Evolutionary conservation across 2,113 vertebrate species (phyloP).

Genomic region (Leptobrachium leishanense): DNA sequence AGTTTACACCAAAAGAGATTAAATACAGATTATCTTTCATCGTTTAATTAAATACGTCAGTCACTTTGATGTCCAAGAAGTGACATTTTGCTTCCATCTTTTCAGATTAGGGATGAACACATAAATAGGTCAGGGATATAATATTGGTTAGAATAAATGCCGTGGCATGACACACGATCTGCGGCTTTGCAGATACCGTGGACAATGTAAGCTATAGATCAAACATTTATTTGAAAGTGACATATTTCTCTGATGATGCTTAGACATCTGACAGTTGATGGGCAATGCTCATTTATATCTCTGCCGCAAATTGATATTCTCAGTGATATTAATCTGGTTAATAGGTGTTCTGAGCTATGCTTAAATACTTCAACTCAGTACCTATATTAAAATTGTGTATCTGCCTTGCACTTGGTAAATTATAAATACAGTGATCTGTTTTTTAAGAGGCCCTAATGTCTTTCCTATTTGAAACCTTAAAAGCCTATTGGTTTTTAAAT

Average conservation of each 20-base stretch:
- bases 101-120: conserved; percentile 19
- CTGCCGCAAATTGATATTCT: background rate
- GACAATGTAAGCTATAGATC: conserved; percentile 26
- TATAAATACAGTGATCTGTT: background rate
- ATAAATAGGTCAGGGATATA: conserved; percentile 32
- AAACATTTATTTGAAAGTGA: conserved; percentile 26
- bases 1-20: background rate
- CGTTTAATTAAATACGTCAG: conserved; percentile 33
- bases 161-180: conserved; percentile 39
- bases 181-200: conserved; percentile 14
- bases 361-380: too few relatives aligned
- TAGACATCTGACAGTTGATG: conserved; percentile 23
- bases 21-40: conserved; percentile 15
- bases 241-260: conserved; percentile 34
- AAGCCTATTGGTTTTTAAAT: background rate
- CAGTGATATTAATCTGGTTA: background rate
- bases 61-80: conserved; percentile 14
- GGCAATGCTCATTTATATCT: conserved; percentile 24
- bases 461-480: background rate
- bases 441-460: background rate
- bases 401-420: background rate
- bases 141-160: conserved; percentile 37
- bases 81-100: conserved; percentile 24
- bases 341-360: background rate
- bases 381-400: background rate